Conservation (phyloP, 2,113 vertebrate genomes). For the Rallus limicola region DNA sequence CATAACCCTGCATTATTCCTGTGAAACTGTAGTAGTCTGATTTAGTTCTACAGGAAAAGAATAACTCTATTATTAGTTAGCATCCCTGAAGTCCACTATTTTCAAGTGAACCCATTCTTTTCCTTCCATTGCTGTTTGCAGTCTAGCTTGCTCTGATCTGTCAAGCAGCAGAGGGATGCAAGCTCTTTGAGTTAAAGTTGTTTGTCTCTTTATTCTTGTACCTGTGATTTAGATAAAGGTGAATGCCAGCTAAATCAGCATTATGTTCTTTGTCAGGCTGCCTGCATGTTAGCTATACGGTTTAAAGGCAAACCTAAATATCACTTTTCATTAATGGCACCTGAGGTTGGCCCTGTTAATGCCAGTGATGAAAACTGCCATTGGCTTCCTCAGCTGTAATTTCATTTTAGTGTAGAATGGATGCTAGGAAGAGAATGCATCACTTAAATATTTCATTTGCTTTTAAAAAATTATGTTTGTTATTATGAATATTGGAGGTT, state of each 20-base stretch:
- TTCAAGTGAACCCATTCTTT: slow-evolving; percentile 37
- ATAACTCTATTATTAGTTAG: background rate
- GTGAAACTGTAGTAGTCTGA: background rate
- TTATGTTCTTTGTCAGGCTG: background rate
- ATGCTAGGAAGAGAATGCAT: background rate
- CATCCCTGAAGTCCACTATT: slow-evolving; percentile 21
- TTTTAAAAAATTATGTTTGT: background rate
- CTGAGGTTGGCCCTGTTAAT: background rate
- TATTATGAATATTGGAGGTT: background rate
- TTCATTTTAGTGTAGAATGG: background rate
- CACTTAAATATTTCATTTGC: background rate
- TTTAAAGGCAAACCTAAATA: slow-evolving; percentile 2
- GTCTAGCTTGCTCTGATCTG: background rate
- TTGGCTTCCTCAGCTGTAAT: background rate
- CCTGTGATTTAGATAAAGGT: slow-evolving; percentile 17
- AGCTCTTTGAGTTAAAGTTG: slow-evolving; percentile 19
- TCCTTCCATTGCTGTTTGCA: background rate
- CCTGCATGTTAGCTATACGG: background rate
- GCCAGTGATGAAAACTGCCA: background rate
- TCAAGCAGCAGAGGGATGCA: background rate
- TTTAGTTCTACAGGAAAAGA: background rate
- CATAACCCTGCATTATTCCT: background rate
- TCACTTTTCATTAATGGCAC: background rate
- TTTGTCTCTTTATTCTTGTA: slow-evolving; percentile 23
- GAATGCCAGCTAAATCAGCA: background rate